phyloP scores from a whole-genome alignment of 2,888 invertebrate genomes.

The Pristionchus arcanus region DNA sequence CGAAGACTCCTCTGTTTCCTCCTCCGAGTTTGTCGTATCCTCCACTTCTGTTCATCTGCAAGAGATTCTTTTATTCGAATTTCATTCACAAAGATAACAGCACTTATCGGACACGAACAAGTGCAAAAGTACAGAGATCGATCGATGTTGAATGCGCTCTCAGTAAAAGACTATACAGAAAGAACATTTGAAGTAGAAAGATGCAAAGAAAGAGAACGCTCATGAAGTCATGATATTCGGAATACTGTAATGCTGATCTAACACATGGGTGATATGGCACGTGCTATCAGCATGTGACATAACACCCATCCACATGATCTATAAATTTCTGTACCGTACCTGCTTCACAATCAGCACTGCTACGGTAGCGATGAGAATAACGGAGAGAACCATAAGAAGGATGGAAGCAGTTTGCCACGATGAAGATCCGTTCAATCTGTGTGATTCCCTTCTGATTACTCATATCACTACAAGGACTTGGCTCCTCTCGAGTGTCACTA shows the following conservation, averaged over 20 bases:
- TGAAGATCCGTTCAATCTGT: constrained; percentile 51
- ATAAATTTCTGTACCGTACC: no score
- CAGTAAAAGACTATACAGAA: not conserved
- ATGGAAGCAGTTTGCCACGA: constrained; percentile 48
- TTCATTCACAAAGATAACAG: not conserved
- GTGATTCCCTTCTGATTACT: not conserved
- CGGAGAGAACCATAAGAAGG: constrained; percentile 46
- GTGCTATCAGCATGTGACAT: no score
- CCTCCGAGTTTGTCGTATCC: constrained; percentile 27
- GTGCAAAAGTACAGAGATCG: not conserved
- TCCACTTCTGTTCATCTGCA: not conserved
- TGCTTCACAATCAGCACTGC: constrained; percentile 40
- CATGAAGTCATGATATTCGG: no score
- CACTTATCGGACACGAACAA: not conserved
- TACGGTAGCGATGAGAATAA: constrained; percentile 15
- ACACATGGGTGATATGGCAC: no score
- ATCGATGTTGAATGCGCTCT: not conserved
- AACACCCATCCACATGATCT: no score
- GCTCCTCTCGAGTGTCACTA: not conserved
- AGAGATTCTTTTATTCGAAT: not conserved
- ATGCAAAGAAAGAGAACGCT: no score
- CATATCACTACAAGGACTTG: not conserved
- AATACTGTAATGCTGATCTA: no score
- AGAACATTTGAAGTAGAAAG: not conserved
- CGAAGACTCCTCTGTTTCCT: not conserved